Base-by-base conservation (phyloP, 2,888 invertebrate genomes). In the Drosophila lacicola region DNA sequence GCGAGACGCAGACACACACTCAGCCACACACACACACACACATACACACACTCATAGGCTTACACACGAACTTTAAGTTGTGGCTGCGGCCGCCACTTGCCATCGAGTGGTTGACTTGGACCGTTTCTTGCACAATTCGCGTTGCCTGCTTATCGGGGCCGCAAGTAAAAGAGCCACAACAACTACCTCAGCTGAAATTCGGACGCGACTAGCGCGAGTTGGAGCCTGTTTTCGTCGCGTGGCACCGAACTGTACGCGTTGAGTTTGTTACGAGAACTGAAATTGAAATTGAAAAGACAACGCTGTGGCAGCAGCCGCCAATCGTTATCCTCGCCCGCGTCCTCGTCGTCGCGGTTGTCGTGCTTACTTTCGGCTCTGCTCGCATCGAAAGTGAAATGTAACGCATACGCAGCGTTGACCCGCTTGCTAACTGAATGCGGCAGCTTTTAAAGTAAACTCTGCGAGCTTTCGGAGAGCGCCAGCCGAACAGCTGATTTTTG, bases 191-290 rank as follows among this genome's bases (percentile, higher is more conserved):
- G 34, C 67, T 60, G 41, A 62, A 71, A 49, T 45, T 55, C 79
- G 76, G 69, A 79, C 82, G 68, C 86, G 66, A 64, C 51, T 76
- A 64, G 74, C 66, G 70, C 66, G 57, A 50, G 21, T 33, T 49
- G 45, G 41, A 33, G 21, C 41, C 21, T 33, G 10, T 46, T 46
- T 66, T 29, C n/a, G 49, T 39, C 67, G 72, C 50, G 14, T 69
- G 64, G 47, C 60, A 74, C 68, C 68, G 85, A 78, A 88, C 90
- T 88, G 67, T 65, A 76, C 78, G 82, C 80, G 69, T 82, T 80
- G 80, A 85, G 77, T 75, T 70, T 80, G 78, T 70, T 79, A 89
- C 88, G 90, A 78, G 72, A 89, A 89, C 89, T 89, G 78, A 90
- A 85, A 82, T 58, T 78, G 76, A 88, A 84, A 79, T 69, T 82